Percentiles rank a stretch among this genome's conserved stretches.
Conservation (phyloP, 2,797 vertebrate species). For the Oreortyx pictus region DNA sequence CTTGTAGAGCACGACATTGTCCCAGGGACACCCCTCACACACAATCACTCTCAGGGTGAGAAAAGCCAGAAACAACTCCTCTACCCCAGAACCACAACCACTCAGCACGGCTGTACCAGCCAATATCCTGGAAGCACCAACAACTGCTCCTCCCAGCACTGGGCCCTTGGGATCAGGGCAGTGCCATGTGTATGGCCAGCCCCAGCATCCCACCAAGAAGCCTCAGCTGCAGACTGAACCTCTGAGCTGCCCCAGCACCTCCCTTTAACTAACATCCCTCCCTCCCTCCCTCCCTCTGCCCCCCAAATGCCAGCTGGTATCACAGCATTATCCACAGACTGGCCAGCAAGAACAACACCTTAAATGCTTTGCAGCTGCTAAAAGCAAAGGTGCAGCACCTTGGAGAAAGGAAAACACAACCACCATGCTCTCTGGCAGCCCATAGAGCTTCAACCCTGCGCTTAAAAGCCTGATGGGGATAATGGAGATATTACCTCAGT, state of each 20-base stretch:
- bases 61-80: not conserved
- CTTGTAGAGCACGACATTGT: not conserved
- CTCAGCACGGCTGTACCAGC: not conserved
- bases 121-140: not conserved
- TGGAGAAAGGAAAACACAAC: not conserved
- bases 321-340: not conserved
- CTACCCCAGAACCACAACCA: not conserved
- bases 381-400: not conserved
- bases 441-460: not conserved
- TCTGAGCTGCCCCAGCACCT: not conserved
- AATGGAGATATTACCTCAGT: slow-evolving; percentile 87
- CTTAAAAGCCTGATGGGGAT: not conserved
- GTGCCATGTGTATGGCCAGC: fast-evolving
- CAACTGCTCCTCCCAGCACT: not conserved
- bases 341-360: not conserved
- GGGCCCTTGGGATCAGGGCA: not conserved
- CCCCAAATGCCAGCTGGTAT: not conserved
- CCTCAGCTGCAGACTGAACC: not conserved
- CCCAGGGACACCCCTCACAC: not conserved
- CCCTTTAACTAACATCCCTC: not conserved
- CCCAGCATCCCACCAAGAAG: not conserved
- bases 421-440: not conserved
- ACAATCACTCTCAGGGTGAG: not conserved
- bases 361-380: not conserved
- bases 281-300: fast-evolving